These are phyloP conservation scores for Blennius ocellaris DNA, from an alignment of 2,113 vertebrate genomes.

Conservation along the genomic window DNA sequence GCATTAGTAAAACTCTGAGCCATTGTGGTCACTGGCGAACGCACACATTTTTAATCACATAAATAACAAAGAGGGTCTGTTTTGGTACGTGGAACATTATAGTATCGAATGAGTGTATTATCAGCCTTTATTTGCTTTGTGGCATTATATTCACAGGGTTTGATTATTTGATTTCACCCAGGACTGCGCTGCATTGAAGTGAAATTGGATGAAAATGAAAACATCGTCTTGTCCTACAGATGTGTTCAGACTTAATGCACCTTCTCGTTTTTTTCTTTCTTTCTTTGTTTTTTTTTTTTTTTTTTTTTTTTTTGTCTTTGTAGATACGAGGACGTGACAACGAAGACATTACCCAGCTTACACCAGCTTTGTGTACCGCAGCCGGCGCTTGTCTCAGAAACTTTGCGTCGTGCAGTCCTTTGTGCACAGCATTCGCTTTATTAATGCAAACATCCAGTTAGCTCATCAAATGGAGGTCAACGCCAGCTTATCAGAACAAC, in stretches of 20 bases:
- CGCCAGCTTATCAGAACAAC: too few species aligned
- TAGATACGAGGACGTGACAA: neutral
- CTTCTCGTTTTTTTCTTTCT: too few species aligned
- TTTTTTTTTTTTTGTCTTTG: neutral
- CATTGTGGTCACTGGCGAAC: neutral
- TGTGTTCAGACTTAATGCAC: conserved; percentile 5
- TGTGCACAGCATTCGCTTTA: too few species aligned
- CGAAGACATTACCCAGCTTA: neutral
- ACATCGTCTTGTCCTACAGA: neutral
- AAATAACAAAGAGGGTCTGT: neutral
- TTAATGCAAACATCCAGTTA: too few species aligned
- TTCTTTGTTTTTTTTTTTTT: too few species aligned
- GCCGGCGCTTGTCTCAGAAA: too few species aligned
- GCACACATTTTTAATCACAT: neutral
- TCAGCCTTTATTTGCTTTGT: conserved; percentile 3
- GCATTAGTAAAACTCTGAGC: neutral
- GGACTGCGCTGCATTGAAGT: neutral
- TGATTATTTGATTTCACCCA: conserved; percentile 18
- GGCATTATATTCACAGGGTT: neutral
- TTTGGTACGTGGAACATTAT: neutral
- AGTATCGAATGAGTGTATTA: neutral
- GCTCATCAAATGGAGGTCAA: too few species aligned
- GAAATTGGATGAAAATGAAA: conserved; percentile 14
- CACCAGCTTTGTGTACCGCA: neutral
- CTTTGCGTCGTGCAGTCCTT: too few species aligned